Base-by-base conservation (phyloP, 2,113 vertebrate species). In the Phalacrocorax carbo region DNA sequence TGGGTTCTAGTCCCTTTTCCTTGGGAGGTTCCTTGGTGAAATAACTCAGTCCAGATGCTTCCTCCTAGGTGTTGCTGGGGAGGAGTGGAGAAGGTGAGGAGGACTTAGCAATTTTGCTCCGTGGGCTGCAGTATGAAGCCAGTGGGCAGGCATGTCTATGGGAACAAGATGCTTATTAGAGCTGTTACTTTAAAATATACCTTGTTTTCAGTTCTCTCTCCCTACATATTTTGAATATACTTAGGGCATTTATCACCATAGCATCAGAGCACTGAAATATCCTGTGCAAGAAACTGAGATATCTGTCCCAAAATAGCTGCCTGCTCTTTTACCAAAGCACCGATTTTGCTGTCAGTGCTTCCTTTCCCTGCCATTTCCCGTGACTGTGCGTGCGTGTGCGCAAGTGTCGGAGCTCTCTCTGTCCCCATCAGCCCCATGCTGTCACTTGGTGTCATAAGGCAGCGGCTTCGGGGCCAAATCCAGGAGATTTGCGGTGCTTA, bases 201-300 rank as follows among this genome's bases (percentile, higher is more conserved):
- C 58, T n/a, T 91, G 73, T 78, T 65, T 81, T 42, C 70, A 40
- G 65, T 69, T 85, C 57, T 68, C 82, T 94, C 83, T 94, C 89
- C 55, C 79, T 87, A 40, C 86, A 27, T 79, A 32, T 95, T 91
- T 95, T 76, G 69, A 72, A 61, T 91, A 91, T 92, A 94, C 94
- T 91, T 91, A 93, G 93, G 94, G 58, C 61, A 72, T n/a, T 91
- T 72, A 89, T 96, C 95, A 93, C 97, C 95, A 96, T 96, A 95
- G 95, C 89, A 93, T 91, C 96, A 81, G 71, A 87, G 89, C 82
- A 54, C 78, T 58, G 91, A 94, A 93, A 84, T 87, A 88, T 32
- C 61, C 80, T 68, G 18, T 61, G 85, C 44, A 36, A 65, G 60
- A 72, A 93, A 38, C 84, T 71, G 76, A 77, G 73, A 83, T 40